Base-by-base conservation (phyloP, 1,140 invertebrate genomes). In the Orchesella cincta region DNA sequence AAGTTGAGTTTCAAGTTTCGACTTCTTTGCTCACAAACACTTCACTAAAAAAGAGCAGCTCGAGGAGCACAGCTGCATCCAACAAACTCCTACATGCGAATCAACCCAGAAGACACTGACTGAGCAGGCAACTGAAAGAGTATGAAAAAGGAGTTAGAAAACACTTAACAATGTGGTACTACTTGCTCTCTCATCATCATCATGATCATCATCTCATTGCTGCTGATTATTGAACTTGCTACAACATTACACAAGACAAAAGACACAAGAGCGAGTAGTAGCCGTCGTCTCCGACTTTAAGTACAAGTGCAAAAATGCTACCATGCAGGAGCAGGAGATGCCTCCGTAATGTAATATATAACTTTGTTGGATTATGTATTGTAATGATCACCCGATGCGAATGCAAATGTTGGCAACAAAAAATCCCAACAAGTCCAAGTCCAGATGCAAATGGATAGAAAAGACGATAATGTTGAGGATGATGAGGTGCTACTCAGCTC, bases 1-100 rank as follows among this genome's bases (percentile, higher is more conserved):
- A 67, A 67, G 62, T 67, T 67, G 62, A 31, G 62, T 67, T 67
- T 67, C 62, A 67, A 29, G 62, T 67, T 67, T 67, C 62, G 29
- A 12, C 62, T 67, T 67, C 31, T 23, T 57, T 26, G 54, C 8
- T 57, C 54, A 23, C 26, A 57, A 23, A 57, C 54, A 57, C 54
- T 57, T 23, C 3, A 57, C 14, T 5, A 8, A 16, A 14, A 57
- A n/a, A n/a, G n/a, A n/a, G n/a, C n/a, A n/a, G n/a, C 8, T 14
- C 3, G n/a, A 57, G 23, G 26, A 3, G 26, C n/a, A 57, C 54
- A 57, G 54, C 54, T 57, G 54, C 54, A 18, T 12, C 54, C 26
- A 23, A n/a, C n/a, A n/a, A n/a, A n/a, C n/a, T 57, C 54, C 54
- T 57, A 57, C 54, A 23, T 57, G 54, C 8, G 14, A n/a, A 57